Evolutionary conservation across 2,888 invertebrate species (phyloP), one percentile per base, ranked within the genome.

Genomic region (Serrognathus titanus): DNA sequence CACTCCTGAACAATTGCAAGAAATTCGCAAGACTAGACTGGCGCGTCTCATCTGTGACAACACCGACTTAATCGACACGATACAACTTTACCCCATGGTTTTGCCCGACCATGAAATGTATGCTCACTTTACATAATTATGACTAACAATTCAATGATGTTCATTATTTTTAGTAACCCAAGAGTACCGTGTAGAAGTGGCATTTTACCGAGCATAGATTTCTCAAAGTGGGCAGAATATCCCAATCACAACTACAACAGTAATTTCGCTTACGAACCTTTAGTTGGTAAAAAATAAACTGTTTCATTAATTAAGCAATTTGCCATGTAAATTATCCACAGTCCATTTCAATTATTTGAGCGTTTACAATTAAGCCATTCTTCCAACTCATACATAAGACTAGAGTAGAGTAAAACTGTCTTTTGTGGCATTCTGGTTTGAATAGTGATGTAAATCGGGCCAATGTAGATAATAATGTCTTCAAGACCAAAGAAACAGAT

Each of bases 61-160:
- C 73, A 93, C 94, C 0, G 94, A 95, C 75, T 83, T 94, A 63
- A 93, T 95, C 64, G 93, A 94, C 71, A 92, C 92, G 8, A 88
- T 92, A 62, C 95, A 95, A 75, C 82, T 94, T 10, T 94, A 93
- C 76, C 93, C 94, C 1, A 92, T 94, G 92, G 92, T 94, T 35
- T 79, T 94, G 69, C 92, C 94, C 2, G 94, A 94, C 79, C 94
- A 94, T 73, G 92, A 94, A 83, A 85, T 94, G 94, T 94, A 83
- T 88, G 90, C 84, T 48, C 11, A 31, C 36, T 12, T 59, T n/a
- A 11, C 13, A 57, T 40, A n/a, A 49, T 2, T 53, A 9, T 9
- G 5, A 16, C 9, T 31, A n/a, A 1, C 53, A 10, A 10, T 46
- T 53, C 8, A 20, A 11, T n/a, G 7, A 31, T 3, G 4, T 31